Conservation (phyloP, 2,113 vertebrate species). For the Aegotheles bennettii region DNA sequence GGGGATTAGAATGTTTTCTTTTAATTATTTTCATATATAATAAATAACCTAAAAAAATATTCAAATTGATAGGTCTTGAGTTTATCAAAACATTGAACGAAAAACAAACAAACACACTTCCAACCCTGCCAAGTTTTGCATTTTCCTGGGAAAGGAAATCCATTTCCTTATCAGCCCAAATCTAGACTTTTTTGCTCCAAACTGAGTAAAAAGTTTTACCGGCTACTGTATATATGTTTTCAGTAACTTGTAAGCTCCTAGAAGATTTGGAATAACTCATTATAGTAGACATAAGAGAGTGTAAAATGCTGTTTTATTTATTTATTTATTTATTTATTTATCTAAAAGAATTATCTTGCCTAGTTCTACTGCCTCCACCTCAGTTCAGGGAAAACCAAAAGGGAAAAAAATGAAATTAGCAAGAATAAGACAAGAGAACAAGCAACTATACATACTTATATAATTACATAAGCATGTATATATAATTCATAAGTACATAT, state of each 20-base stretch:
- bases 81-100: conserved; percentile 20
- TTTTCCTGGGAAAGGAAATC: conserved; percentile 38
- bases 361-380: neutral
- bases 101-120: conserved; percentile 3
- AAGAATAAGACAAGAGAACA: neutral
- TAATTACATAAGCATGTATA: neutral
- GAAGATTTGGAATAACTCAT: neutral
- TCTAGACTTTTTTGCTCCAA: neutral
- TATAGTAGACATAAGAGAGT: neutral
- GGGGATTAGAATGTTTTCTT: conserved; percentile 15
- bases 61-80: neutral
- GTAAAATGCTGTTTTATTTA: neutral
- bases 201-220: neutral
- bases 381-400: neutral
- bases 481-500: neutral
- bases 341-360: neutral
- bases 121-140: neutral
- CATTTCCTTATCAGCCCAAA: neutral
- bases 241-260: neutral
- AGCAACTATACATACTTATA: neutral
- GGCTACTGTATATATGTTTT: neutral
- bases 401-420: neutral
- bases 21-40: conserved; percentile 37
- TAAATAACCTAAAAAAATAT: neutral
- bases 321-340: neutral